Conservation (phyloP, 2,797 vertebrate species). For the Pipistrellus pipistrellus region DNA sequence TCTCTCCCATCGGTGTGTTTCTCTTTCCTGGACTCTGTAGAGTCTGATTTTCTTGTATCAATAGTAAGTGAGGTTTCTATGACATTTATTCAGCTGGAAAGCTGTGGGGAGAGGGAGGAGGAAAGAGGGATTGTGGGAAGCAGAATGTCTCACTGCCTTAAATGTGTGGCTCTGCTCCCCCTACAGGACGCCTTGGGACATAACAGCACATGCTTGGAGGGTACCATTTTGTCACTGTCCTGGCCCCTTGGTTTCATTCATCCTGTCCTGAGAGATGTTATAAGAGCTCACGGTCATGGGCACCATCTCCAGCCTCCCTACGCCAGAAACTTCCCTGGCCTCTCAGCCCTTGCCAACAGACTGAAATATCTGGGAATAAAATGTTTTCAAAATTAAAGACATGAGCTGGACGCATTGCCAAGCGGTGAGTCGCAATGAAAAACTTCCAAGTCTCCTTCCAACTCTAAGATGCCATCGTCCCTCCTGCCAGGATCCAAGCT, state of each 20-base stretch:
- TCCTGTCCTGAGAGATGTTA: neutral
- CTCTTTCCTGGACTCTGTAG: neutral
- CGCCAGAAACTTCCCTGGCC: neutral
- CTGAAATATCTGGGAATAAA: neutral
- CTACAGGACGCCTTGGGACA: neutral
- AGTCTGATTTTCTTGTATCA: neutral
- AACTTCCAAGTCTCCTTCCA: neutral
- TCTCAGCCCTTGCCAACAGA: neutral
- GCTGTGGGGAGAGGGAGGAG: neutral
- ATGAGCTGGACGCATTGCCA: neutral
- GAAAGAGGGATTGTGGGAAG: neutral
- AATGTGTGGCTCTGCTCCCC: neutral
- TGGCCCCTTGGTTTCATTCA: neutral
- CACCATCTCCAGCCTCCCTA: neutral
- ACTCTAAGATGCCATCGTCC: neutral
- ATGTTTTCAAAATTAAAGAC: neutral
- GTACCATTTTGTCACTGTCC: neutral
- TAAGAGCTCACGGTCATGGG: neutral
- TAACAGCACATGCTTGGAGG: neutral
- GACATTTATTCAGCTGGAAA: neutral
- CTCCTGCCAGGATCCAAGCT: neutral
- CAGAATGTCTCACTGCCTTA: neutral
- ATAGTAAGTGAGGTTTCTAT: neutral
- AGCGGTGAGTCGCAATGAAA: neutral
- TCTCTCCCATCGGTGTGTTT: neutral